A percentile compares a stretch with the other conserved stretches of the same genome.
phyloP scores from a whole-genome alignment of 2,888 invertebrate species.

The Alentia gelatinosa region DNA sequence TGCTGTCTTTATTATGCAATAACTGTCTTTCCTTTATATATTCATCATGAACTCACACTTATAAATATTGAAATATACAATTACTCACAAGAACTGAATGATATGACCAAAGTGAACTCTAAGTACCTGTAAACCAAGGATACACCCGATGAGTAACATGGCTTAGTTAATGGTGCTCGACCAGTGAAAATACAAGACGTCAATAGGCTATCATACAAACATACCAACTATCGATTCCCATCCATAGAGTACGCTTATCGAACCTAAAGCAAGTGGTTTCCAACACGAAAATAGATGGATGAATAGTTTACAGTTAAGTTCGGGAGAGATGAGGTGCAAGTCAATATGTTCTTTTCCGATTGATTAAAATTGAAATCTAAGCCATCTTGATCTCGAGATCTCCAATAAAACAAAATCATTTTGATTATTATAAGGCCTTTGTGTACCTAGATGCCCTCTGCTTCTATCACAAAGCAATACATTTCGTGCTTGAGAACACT shows the following conservation, averaged over 20 bases:
- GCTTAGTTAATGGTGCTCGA: not conserved
- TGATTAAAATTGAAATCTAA: no score
- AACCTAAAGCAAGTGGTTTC: not conserved
- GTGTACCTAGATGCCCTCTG: not conserved
- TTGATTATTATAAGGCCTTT: constrained; percentile 27
- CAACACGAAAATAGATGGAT: no score
- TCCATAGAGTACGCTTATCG: not conserved
- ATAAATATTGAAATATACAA: constrained; percentile 39
- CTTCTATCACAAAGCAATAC: constrained; percentile 43
- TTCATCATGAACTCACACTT: constrained; percentile 11
- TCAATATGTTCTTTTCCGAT: no score
- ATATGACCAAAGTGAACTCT: not conserved
- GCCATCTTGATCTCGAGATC: not conserved
- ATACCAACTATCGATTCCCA: not conserved
- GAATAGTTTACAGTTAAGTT: no score
- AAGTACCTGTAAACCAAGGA: not conserved
- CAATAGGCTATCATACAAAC: not conserved
- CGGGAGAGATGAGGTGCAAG: no score
- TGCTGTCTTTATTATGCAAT: no score
- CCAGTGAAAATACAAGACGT: not conserved
- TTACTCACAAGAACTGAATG: constrained; percentile 40
- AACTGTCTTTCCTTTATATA: not conserved
- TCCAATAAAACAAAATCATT: not conserved
- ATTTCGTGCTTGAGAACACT: constrained; percentile 10
- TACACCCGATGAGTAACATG: not conserved